Base-by-base conservation (phyloP, 2,888 invertebrate species). In the Nomada ruficornis region DNA sequence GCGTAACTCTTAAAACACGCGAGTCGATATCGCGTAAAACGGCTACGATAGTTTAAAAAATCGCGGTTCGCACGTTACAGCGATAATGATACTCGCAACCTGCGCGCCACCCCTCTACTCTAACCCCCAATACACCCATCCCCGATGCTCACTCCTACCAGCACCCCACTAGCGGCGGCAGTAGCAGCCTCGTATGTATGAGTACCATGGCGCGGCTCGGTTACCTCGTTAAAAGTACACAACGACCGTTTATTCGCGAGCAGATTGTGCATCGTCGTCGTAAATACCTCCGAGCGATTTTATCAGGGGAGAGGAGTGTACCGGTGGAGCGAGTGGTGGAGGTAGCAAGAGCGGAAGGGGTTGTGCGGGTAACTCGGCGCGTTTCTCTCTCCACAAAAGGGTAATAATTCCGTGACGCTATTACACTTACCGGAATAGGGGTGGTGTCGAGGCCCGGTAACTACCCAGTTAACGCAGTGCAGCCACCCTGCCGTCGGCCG, bases 371-470 rank as follows among this genome's bases (percentile, higher is more conserved):
- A 36, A 47, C 50, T 42, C 77, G 82, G 50, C 81, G 84, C 85
- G 85, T 89, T 86, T 84, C 86, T 84, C 84, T 86, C 86, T 86
- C 87, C 85, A 81, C 89, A 86, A 89, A 91, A 88, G 88, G 89
- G 88, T 91, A 89, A 90, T 92, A 92, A 91, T 91, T 91, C 90
- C 89, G 89, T 88, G 89, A 88, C 87, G 88, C 89, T 90, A 89
- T 92, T 91, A 91, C 90, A 91, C 90, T 93, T 91, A 92, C 87
- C 89, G 87, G 90, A 91, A 91, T 88, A 88, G 86, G 78, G 74
- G 78, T 57, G 57, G 79, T 70, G 83, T 69, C 83, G 86, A 85
- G 86, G 84, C 88, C 83, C 86, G 86, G 88, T 89, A 91, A 90
- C 91, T 89, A 90, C 87, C 90, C 89, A 85, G 90, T 90, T 91